Conservation (phyloP, 2,113 vertebrate genomes). For the Clupea harengus region DNA sequence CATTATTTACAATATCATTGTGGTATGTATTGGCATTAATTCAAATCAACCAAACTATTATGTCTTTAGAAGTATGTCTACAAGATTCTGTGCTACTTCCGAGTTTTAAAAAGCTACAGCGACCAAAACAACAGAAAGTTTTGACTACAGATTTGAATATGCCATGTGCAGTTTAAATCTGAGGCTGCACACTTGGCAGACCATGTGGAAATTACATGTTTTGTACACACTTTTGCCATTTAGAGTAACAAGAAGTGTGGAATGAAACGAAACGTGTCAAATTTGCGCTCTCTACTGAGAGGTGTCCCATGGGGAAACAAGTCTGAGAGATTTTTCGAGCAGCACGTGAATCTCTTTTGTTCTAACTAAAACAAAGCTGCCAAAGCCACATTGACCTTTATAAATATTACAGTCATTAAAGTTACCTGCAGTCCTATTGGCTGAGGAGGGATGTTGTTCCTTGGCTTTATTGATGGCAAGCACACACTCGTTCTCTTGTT, state of each 20-base stretch:
- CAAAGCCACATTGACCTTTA: not conserved
- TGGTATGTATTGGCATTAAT: too few relatives aligned
- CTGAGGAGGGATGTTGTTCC: not conserved
- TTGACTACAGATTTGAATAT: not conserved
- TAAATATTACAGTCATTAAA: not conserved
- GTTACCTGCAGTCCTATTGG: conserved; percentile 28
- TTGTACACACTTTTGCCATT: not conserved
- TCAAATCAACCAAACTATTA: too few relatives aligned
- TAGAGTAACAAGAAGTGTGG: not conserved
- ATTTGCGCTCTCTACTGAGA: not conserved
- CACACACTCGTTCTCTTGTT: conserved; percentile 48
- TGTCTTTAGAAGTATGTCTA: too few relatives aligned
- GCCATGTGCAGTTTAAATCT: not conserved
- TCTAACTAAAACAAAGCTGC: not conserved
- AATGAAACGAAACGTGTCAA: not conserved
- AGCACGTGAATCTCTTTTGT: not conserved
- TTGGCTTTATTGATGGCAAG: conserved; percentile 27
- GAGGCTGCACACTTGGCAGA: not conserved
- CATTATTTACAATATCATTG: not conserved
- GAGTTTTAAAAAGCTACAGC: too few relatives aligned
- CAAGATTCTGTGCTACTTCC: not conserved
- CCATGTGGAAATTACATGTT: not conserved
- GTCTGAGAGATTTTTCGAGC: not conserved
- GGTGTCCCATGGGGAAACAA: not conserved
- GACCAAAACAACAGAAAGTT: not conserved